These are phyloP conservation scores for Leptinotarsa texana DNA, from an alignment of 1,140 invertebrate species.

Conservation along the genomic window DNA sequence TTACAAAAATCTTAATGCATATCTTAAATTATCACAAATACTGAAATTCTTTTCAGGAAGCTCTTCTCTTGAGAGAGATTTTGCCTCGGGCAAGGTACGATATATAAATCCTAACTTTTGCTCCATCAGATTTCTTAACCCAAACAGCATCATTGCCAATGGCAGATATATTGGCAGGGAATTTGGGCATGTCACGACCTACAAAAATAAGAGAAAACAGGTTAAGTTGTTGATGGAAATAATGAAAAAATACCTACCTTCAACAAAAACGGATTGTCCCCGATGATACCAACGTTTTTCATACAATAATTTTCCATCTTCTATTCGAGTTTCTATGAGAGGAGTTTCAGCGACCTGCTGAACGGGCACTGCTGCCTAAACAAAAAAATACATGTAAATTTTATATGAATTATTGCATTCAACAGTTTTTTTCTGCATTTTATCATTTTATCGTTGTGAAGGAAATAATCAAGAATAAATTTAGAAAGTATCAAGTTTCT, in stretches of 20 bases:
- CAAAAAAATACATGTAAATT: constrained; percentile 45
- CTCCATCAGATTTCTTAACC: constrained; percentile 84
- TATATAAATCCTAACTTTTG: constrained; percentile 81
- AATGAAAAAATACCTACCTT: constrained; percentile 57
- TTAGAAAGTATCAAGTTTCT: too few species aligned
- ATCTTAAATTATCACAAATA: too few species aligned
- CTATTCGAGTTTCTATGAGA: constrained; percentile 80
- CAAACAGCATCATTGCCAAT: constrained; percentile 89
- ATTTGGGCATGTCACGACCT: constrained; percentile 77
- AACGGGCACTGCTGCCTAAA: constrained; percentile 53
- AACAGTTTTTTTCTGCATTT: too few species aligned
- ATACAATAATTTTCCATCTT: constrained; percentile 92
- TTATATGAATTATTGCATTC: too few species aligned
- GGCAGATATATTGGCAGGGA: constrained; percentile 84
- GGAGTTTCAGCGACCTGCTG: constrained; percentile 51
- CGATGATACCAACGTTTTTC: constrained; percentile 94
- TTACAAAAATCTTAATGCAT: too few species aligned
- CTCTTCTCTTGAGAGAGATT: constrained; percentile 83
- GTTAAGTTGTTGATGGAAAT: too few species aligned
- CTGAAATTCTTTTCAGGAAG: constrained; percentile 58
- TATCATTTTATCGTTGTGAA: too few species aligned
- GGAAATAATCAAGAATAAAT: too few species aligned
- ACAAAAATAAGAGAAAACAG: constrained; percentile 70
- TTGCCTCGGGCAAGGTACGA: constrained; percentile 85
- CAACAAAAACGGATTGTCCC: constrained; percentile 86